Percentiles rank a stretch among this genome's conserved stretches.
Evolutionary conservation across 2,888 invertebrate genomes (phyloP).

Genomic region (Chamaedrilus cognettii): DNA sequence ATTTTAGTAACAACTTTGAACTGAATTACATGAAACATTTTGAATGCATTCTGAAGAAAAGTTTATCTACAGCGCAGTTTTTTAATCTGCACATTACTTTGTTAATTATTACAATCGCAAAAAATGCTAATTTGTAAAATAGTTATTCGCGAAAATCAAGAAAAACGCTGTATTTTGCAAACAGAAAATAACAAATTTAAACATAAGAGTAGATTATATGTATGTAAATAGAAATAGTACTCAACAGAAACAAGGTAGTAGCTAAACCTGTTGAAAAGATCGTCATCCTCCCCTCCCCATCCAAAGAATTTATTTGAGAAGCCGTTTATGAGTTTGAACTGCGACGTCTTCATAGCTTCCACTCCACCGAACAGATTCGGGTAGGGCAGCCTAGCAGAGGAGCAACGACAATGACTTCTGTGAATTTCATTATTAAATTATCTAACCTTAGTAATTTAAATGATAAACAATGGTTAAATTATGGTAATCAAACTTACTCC

Average conservation of each 20-base stretch:
- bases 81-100: no score
- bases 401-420: no score
- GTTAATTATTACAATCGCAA: no score
- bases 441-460: neutral
- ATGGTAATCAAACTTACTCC: no score
- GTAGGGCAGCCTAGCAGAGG: slow-evolving; percentile 32
- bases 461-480: no score
- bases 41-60: no score
- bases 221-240: neutral
- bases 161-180: neutral
- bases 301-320: slow-evolving; percentile 33
- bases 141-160: neutral
- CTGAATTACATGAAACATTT: no score
- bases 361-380: slow-evolving; percentile 29
- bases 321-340: slow-evolving; percentile 29
- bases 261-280: slow-evolving; percentile 30
- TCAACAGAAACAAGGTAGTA: neutral
- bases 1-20: no score
- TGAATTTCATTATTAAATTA: neutral
- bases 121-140: no score
- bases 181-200: neutral
- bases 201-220: neutral
- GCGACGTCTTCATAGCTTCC: slow-evolving; percentile 24
- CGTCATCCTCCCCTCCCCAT: slow-evolving; percentile 35
- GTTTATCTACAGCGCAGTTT: no score